Conservation (phyloP, 2,888 invertebrate genomes). For the Odontocolon sp. region DNA sequence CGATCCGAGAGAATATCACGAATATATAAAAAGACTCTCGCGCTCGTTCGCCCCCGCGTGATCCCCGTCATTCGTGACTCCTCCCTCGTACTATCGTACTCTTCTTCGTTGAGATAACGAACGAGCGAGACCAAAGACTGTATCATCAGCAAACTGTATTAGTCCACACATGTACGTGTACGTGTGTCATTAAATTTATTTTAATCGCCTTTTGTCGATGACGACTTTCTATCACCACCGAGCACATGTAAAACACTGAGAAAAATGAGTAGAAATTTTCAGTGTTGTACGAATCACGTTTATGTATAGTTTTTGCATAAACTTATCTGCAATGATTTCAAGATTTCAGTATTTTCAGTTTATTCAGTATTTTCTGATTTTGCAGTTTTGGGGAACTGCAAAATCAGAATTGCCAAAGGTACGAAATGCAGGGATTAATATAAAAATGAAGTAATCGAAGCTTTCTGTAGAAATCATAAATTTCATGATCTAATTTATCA, state of each 20-base stretch:
- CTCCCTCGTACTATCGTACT: neutral
- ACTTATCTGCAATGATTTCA: neutral
- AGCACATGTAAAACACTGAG: too few species aligned
- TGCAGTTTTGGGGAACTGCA: too few species aligned
- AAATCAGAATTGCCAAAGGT: too few species aligned
- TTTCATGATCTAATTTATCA: too few species aligned
- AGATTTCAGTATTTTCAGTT: neutral
- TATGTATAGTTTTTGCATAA: too few species aligned
- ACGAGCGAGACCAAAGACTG: neutral
- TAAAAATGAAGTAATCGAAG: too few species aligned
- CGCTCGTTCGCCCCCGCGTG: constrained; percentile 10
- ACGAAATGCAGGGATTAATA: too few species aligned
- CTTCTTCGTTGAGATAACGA: neutral
- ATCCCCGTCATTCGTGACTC: constrained; percentile 7
- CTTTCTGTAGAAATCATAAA: too few species aligned
- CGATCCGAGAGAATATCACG: neutral
- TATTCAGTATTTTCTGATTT: neutral
- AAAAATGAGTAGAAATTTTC: too few species aligned
- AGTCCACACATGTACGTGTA: neutral
- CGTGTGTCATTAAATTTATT: neutral
- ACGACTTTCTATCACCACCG: too few species aligned
- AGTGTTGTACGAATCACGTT: too few species aligned
- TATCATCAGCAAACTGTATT: neutral
- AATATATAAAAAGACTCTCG: neutral
- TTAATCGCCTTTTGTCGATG: too few species aligned